Evolutionary conservation across 2,797 vertebrate genomes (phyloP).

Genomic region (Clamator glandarius): DNA sequence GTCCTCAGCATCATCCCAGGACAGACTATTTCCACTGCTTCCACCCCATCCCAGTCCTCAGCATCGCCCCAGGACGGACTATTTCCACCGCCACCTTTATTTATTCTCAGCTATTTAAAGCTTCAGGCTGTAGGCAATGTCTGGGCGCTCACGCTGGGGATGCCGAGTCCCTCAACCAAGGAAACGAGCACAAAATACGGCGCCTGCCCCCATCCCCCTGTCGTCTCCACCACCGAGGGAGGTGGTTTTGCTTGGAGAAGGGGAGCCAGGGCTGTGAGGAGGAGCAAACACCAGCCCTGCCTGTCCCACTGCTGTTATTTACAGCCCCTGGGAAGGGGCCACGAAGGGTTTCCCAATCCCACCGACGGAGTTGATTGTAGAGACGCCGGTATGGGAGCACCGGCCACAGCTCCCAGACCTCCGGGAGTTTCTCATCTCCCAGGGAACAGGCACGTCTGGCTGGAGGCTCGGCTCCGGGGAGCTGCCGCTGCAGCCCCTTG

Average conservation of each 20-base stretch:
- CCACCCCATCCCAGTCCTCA: too few species aligned
- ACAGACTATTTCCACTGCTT: too few species aligned
- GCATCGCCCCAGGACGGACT: too few species aligned
- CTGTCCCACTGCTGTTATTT: too few species aligned
- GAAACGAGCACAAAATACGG: rapidly evolving
- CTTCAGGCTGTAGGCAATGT: neutral
- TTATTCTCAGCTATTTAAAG: neutral
- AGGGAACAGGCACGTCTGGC: neutral
- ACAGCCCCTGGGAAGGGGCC: neutral
- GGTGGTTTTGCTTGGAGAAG: neutral
- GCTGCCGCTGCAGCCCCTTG: neutral
- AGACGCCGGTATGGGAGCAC: neutral
- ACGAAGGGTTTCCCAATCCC: neutral
- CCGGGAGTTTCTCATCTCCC: neutral
- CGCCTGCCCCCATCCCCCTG: neutral
- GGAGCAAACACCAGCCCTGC: neutral
- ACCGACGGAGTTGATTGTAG: neutral
- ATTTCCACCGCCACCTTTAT: neutral
- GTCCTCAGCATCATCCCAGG: too few species aligned
- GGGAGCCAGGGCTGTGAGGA: too few species aligned
- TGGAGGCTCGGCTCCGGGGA: neutral
- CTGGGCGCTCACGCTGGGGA: neutral
- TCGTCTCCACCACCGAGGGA: rapidly evolving
- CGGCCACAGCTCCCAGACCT: neutral
- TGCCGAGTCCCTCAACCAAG: neutral